phyloP scores from a whole-genome alignment of 2,113 vertebrate species.

The Choloepus hoffmanni region DNA sequence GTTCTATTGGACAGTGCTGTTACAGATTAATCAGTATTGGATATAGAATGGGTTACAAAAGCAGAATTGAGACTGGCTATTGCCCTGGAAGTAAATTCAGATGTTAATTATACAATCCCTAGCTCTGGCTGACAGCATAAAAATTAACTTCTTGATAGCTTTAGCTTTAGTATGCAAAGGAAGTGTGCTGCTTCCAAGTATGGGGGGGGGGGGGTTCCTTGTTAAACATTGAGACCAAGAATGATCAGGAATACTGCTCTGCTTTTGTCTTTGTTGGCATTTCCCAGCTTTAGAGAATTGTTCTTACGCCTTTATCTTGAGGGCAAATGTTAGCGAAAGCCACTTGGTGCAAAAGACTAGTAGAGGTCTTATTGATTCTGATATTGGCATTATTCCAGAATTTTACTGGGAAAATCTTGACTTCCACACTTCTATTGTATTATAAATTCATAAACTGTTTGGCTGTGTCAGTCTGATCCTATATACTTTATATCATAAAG shows the following conservation, averaged over 20 bases:
- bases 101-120: neutral
- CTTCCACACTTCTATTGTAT: neutral
- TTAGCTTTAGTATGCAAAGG: neutral
- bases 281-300: neutral
- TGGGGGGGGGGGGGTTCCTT: neutral
- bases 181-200: neutral
- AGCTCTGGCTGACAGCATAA: neutral
- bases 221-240: neutral
- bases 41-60: neutral
- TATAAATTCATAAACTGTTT: neutral
- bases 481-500: neutral
- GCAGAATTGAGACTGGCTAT: neutral
- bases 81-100: slow-evolving; percentile 25
- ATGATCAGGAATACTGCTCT: neutral
- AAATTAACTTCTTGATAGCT: slow-evolving; percentile 23
- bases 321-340: neutral
- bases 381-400: neutral
- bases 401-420: slow-evolving; percentile 34
- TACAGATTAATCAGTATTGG: neutral
- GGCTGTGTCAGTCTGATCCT: neutral
- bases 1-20: neutral
- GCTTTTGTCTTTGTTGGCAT: neutral
- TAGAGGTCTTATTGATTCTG: slow-evolving; percentile 18
- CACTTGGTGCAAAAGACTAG: neutral
- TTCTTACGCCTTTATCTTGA: neutral